phyloP scores from a whole-genome alignment of 2,113 vertebrate genomes.

The Forbesichthys papilliferus region DNA sequence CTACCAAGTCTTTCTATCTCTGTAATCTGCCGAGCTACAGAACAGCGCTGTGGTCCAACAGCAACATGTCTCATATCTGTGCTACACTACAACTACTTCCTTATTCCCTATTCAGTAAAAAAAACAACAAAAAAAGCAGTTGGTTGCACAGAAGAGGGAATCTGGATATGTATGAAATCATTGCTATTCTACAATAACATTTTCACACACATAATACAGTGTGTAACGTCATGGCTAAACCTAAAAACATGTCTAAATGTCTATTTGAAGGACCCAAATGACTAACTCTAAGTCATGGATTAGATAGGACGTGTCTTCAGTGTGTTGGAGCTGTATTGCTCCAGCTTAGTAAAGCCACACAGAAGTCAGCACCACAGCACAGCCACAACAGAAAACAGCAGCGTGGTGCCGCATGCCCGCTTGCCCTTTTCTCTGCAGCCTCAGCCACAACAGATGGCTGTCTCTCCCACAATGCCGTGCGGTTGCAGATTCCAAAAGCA shows the following conservation, averaged over 20 bases:
- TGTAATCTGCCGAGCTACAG: constrained; percentile 4
- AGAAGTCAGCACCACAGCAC: constrained; percentile 33
- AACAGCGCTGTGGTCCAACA: background rate
- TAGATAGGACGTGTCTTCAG: background rate
- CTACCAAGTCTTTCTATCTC: background rate
- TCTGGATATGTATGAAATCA: background rate
- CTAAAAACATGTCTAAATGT: too few relatives aligned
- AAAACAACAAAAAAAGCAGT: background rate
- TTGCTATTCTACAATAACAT: constrained; percentile 4
- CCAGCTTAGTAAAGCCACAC: background rate
- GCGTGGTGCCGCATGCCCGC: constrained; percentile 47
- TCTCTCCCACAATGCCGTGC: constrained; percentile 69
- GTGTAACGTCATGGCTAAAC: too few relatives aligned
- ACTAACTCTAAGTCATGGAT: too few relatives aligned
- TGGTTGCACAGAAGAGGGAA: background rate
- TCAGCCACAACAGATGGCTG: constrained; percentile 68
- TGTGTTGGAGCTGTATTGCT: background rate
- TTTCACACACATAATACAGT: too few relatives aligned
- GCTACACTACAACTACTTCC: background rate
- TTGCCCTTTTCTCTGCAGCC: constrained; percentile 60
- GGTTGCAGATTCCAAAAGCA: constrained; percentile 70
- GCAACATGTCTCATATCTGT: constrained; percentile 5
- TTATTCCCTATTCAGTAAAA: background rate
- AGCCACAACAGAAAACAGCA: constrained; percentile 65
- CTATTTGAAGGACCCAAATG: too few relatives aligned